These are phyloP conservation scores for Trochalopteron elliotii DNA, from an alignment of 2,113 vertebrate species.

Conservation along the genomic window DNA sequence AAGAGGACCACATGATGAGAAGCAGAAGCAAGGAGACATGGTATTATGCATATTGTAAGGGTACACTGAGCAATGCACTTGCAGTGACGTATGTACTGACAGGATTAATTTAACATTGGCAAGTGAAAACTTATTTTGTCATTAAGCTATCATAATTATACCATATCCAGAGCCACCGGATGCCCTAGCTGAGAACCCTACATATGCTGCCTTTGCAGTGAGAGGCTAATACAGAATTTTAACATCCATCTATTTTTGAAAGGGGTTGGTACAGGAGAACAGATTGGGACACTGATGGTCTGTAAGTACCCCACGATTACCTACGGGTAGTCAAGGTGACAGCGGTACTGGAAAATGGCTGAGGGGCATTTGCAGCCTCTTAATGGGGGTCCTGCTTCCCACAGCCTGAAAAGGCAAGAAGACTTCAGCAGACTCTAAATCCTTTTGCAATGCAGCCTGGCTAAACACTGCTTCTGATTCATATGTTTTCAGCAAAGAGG, in stretches of 20 bases:
- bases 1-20: constrained; percentile 46
- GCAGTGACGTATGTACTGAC: not conserved
- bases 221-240: not conserved
- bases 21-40: constrained; percentile 23
- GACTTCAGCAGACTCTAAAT: not conserved
- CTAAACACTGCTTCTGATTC: not conserved
- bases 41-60: not conserved
- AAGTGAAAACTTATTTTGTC: constrained; percentile 57
- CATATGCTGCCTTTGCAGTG: not conserved
- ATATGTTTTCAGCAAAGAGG: not conserved
- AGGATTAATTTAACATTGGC: constrained; percentile 54
- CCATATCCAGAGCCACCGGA: constrained; percentile 27
- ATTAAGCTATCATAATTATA: constrained; percentile 50
- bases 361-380: not conserved
- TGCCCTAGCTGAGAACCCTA: constrained; percentile 1
- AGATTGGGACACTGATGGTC: not conserved
- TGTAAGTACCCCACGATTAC: not conserved
- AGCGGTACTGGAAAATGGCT: not conserved
- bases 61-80: not conserved
- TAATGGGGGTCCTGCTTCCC: not conserved
- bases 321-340: not conserved
- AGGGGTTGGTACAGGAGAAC: not conserved
- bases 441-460: not conserved
- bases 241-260: not conserved
- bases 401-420: not conserved